These are phyloP conservation scores for Drosophila navojoa DNA, from an alignment of 1,140 invertebrate species.

Conservation along the genomic window DNA sequence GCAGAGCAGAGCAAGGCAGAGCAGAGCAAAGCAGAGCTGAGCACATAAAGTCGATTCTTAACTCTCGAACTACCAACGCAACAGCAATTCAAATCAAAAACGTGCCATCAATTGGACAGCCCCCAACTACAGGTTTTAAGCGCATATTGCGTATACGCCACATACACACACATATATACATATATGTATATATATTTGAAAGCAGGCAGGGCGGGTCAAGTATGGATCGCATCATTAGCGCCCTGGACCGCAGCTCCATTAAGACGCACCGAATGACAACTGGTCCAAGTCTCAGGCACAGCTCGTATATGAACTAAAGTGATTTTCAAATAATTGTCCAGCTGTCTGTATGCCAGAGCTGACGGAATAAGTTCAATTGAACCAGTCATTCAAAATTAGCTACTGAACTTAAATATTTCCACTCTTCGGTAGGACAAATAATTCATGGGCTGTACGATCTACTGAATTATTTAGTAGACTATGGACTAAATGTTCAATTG, in stretches of 20 bases:
- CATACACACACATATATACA: not conserved
- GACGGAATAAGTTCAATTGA: not conserved
- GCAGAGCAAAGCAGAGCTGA: slow-evolving; percentile 42
- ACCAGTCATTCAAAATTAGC: not conserved
- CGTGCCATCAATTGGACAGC: slow-evolving; percentile 63
- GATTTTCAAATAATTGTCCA: slow-evolving; percentile 73
- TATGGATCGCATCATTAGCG: slow-evolving; percentile 72
- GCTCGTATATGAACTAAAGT: slow-evolving; percentile 65
- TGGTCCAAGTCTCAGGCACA: slow-evolving; percentile 71
- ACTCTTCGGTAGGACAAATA: no score
- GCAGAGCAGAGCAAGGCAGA: slow-evolving; percentile 25
- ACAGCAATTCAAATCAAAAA: slow-evolving; percentile 75
- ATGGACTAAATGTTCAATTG: no score
- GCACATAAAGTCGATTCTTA: slow-evolving; percentile 33
- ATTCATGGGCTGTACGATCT: no score
- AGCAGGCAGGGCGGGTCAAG: not conserved
- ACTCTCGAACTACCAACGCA: slow-evolving; percentile 28
- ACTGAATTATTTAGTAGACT: no score
- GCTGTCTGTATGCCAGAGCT: slow-evolving; percentile 34
- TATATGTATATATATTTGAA: no score
- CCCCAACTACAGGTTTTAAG: slow-evolving; percentile 26
- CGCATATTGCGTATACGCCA: slow-evolving; percentile 59
- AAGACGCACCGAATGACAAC: slow-evolving; percentile 67
- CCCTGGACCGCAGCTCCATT: slow-evolving; percentile 57
- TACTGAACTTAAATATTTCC: no score